Conservation (phyloP, 2,888 invertebrate genomes). For the Scaptomyza cyrtandrae region DNA sequence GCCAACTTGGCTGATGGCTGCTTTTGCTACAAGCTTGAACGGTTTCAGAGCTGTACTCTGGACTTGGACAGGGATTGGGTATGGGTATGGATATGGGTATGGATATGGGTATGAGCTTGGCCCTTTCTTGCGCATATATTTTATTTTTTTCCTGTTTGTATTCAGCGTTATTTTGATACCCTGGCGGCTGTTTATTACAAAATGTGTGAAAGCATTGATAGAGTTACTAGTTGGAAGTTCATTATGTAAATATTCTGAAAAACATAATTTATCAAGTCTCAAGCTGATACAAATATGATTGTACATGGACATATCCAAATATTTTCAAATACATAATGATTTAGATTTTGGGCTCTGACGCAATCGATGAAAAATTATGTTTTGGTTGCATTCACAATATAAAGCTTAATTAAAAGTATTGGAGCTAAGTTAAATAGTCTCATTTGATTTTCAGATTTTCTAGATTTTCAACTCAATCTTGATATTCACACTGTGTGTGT, state of each 20-base stretch:
- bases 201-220: slow-evolving; percentile 12
- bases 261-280: slow-evolving; percentile 11
- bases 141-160: slow-evolving; percentile 16
- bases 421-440: too few relatives aligned
- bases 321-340: neutral
- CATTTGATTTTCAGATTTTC: too few relatives aligned
- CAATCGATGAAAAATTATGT: too few relatives aligned
- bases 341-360: neutral
- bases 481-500: too few relatives aligned
- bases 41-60: slow-evolving; percentile 14
- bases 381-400: too few relatives aligned
- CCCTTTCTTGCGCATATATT: slow-evolving; percentile 29
- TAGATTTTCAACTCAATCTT: too few relatives aligned
- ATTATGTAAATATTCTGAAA: slow-evolving; percentile 16
- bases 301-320: neutral
- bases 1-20: slow-evolving; percentile 22
- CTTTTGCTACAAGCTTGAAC: slow-evolving; percentile 6
- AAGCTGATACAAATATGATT: slow-evolving; percentile 5
- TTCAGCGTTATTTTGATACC: slow-evolving; percentile 30
- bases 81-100: neutral
- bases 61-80: neutral
- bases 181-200: slow-evolving; percentile 9
- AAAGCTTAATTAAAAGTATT: too few relatives aligned
- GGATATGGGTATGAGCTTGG: neutral
- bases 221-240: slow-evolving; percentile 12